Percentiles rank a stretch among this genome's conserved stretches.
Conservation (phyloP, 37 sponge, comb jelly and placozoan genomes). For the Aphrocallistes beatrix region DNA sequence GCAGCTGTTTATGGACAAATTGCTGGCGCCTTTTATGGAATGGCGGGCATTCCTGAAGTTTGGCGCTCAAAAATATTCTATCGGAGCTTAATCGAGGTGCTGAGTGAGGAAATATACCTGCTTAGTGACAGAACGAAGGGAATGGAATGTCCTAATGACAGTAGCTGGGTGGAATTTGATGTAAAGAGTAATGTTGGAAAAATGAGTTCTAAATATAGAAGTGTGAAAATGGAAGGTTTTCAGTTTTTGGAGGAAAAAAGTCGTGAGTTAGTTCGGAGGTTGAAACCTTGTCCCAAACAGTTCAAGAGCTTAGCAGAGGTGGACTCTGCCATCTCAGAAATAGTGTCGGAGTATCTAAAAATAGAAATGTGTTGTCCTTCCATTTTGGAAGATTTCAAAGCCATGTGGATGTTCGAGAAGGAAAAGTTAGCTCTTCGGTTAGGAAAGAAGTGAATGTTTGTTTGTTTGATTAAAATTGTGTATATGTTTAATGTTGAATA, state of each 20-base stretch:
- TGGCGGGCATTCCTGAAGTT: slow-evolving; percentile 45
- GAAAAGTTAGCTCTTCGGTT: not conserved
- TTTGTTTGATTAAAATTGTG: no score
- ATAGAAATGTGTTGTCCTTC: not conserved
- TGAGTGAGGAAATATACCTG: slow-evolving; percentile 44
- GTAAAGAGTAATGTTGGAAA: not conserved
- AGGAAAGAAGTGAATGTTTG: no score
- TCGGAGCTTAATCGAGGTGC: slow-evolving; percentile 36
- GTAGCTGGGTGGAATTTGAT: not conserved
- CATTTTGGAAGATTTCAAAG: not conserved
- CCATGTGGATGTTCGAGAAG: not conserved
- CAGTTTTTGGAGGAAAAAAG: slow-evolving; percentile 41
- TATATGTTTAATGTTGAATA: no score
- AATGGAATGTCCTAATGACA: not conserved
- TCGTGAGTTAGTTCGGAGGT: slow-evolving; percentile 34
- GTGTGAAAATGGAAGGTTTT: slow-evolving; percentile 39
- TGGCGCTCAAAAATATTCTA: slow-evolving; percentile 53
- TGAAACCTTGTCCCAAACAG: slow-evolving; percentile 49
- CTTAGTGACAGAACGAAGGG: not conserved
- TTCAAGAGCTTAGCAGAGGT: slow-evolving; percentile 40
- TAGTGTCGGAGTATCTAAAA: not conserved
- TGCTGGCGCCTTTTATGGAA: slow-evolving; percentile 79
- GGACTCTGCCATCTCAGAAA: not conserved
- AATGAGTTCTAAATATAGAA: slow-evolving; percentile 29
- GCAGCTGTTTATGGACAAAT: slow-evolving; percentile 80